Conservation (phyloP, 2,888 invertebrate genomes). For the Nysson spinosus region DNA sequence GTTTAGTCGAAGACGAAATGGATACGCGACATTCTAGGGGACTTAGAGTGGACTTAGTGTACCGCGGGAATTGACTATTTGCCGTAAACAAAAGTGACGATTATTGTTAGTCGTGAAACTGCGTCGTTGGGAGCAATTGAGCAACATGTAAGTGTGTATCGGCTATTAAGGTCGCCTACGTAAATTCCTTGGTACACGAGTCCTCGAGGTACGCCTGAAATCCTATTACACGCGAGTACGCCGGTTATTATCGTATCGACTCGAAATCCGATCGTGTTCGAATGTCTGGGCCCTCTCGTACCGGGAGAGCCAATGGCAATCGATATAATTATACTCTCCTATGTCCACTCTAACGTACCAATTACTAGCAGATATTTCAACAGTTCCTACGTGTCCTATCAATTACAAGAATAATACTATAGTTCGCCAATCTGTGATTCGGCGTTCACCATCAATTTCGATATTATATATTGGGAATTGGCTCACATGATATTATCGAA, state of each 20-base stretch:
- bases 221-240: constrained; percentile 39
- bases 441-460: too few relatives aligned
- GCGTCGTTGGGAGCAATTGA: constrained; percentile 11
- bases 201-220: constrained; percentile 11
- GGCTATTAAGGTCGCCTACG: constrained; percentile 18
- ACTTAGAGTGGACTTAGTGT: constrained; percentile 2
- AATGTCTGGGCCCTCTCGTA: constrained; percentile 3
- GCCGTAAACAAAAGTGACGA: constrained; percentile 27
- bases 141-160: constrained; percentile 20
- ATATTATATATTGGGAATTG: too few relatives aligned
- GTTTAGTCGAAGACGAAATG: too few relatives aligned
- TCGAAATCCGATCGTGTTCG: constrained; percentile 26
- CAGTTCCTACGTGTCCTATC: not conserved
- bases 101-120: constrained; percentile 27
- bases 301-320: constrained; percentile 8
- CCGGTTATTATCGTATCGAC: constrained; percentile 53
- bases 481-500: too few relatives aligned
- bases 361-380: constrained; percentile 33
- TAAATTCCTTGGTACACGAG: constrained; percentile 32
- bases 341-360: constrained; percentile 5
- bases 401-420: not conserved
- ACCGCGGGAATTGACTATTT: constrained; percentile 5
- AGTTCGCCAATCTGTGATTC: not conserved
- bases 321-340: constrained; percentile 38
- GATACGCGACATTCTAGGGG: not conserved